A percentile compares a stretch with the other conserved stretches of the same genome.
Conservation (phyloP, 2,888 invertebrate genomes). For the Folsomia candida region DNA sequence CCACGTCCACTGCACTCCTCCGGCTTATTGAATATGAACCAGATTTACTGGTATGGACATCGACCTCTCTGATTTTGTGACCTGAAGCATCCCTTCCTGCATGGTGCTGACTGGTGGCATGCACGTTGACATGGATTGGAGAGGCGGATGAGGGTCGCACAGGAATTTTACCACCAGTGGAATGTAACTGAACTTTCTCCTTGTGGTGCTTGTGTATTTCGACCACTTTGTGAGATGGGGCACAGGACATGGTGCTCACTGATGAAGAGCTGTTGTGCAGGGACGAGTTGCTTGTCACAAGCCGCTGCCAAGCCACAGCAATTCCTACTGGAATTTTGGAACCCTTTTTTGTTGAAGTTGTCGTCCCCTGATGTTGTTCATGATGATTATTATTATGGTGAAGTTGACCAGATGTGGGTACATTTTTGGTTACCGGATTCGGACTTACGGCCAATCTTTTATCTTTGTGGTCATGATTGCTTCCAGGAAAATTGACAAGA, state of each 20-base stretch:
- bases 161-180: constrained; percentile 17
- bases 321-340: constrained; percentile 48
- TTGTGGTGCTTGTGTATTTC: background rate
- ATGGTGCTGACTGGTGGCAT: background rate
- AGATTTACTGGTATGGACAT: background rate
- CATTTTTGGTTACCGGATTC: background rate
- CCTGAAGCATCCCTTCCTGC: background rate
- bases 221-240: background rate
- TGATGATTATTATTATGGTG: constrained; percentile 6
- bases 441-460: background rate
- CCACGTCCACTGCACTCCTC: background rate
- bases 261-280: constrained; percentile 5
- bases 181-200: background rate
- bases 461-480: background rate
- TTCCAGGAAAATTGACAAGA: background rate
- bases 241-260: constrained; percentile 27
- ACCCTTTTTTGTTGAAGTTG: constrained; percentile 17
- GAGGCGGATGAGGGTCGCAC: constrained; percentile 36
- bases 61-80: background rate
- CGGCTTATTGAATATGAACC: background rate
- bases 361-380: constrained; percentile 14
- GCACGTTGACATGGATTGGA: constrained; percentile 15
- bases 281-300: constrained; percentile 36
- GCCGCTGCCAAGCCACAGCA: constrained; percentile 49
- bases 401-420: background rate